Evolutionary conservation across 2,888 invertebrate species (phyloP), one percentile per base, ranked within the genome.

Genomic region (Geotrupes spiniger): DNA sequence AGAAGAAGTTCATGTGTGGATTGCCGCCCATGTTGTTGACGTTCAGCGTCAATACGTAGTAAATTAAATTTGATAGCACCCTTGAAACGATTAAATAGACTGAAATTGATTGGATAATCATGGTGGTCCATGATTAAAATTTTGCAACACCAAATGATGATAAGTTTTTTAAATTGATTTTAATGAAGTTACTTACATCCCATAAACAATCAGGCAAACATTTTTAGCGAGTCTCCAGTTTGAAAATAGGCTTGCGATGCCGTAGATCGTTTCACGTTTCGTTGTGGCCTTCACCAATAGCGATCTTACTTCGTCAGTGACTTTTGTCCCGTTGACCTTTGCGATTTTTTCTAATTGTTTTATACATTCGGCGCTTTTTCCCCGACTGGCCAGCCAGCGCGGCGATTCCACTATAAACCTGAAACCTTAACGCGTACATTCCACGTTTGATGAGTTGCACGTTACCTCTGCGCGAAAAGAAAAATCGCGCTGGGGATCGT

Each of bases 331-430:
- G 68, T 83, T 83, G 17, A 68, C 64, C 65, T 71, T 73, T 11
- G 81, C 80, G 50, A 83, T 81, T 57, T 69, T 70, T 62, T 76
- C 74, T 46, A 83, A 67, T 61, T 74, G 71, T 36, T 67, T 67
- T 36, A 79, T 58, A 53, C 80, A 79, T 51, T 72, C 68, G 56
- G 71, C 68, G 31, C 73, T 71, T 53, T 76, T 76, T 28, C 76
- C 77, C 61, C 76, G 74, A 52, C 76, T 74, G 67, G 78, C 78
- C 56, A 82, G 72, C 83, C 83, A 83, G 50, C 82, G 74, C 2
- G 83, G 83, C 33, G 83, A 83, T 72, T 83, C 83, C 52, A 82
- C 78, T 62, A 82, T 72, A 59, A 74, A 76, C 68, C 82, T 83
- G 59, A 5, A 53, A 60, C 4, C 28, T 28, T 10, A 9, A 5